Evolutionary conservation across 2,888 invertebrate species (phyloP).

Genomic region (Harpalus rubripes): DNA sequence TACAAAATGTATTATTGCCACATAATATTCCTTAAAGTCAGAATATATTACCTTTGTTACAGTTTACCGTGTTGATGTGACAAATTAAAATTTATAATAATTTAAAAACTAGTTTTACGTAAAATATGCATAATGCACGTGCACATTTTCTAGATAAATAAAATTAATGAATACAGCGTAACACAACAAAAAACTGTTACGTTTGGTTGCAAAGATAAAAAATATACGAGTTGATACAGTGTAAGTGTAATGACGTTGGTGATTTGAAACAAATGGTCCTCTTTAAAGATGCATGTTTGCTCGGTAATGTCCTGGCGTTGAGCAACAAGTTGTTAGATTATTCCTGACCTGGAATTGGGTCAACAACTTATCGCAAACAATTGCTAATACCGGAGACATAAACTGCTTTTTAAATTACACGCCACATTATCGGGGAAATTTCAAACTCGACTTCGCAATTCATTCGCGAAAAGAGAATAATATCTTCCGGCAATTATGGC

Average conservation of each 20-base stretch:
- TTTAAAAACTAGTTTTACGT: too few relatives aligned
- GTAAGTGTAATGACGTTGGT: neutral
- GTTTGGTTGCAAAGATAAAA: neutral
- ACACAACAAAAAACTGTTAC: neutral
- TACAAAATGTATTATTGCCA: too few relatives aligned
- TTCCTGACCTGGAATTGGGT: slow-evolving; percentile 45
- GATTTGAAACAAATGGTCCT: neutral
- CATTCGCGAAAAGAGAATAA: slow-evolving; percentile 14
- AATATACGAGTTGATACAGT: neutral
- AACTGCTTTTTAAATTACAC: slow-evolving; percentile 3
- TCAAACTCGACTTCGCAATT: neutral
- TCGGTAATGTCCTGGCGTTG: neutral
- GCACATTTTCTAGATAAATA: too few relatives aligned
- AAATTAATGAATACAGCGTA: neutral
- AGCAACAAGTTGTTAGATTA: slow-evolving; percentile 42
- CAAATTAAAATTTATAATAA: too few relatives aligned
- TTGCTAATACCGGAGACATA: slow-evolving; percentile 34
- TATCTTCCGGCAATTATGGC: neutral
- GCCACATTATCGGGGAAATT: slow-evolving; percentile 1
- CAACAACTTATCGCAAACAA: slow-evolving; percentile 47
- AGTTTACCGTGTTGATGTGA: too few relatives aligned
- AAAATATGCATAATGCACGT: too few relatives aligned
- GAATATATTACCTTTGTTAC: too few relatives aligned
- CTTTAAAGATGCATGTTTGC: neutral
- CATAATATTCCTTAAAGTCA: too few relatives aligned